A percentile compares a stretch with the other conserved stretches of the same genome.
Evolutionary conservation across 2,797 vertebrate species (phyloP).

Genomic region (Philypnodon macrostomus): DNA sequence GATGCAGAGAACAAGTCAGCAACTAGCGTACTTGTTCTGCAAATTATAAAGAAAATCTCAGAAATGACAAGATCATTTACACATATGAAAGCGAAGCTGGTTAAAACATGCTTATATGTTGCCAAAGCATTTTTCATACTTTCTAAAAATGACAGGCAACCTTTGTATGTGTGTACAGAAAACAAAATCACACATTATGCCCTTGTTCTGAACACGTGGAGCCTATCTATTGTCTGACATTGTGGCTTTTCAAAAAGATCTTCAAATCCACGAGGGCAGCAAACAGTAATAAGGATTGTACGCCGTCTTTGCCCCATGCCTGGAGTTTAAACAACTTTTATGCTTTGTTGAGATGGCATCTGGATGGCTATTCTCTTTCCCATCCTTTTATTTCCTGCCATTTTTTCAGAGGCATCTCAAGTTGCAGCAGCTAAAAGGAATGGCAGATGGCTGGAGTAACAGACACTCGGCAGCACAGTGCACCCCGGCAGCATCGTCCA

Average conservation of each 20-base stretch:
- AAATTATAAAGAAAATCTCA: constrained; percentile 17
- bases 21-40: constrained; percentile 10
- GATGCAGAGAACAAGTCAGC: constrained; percentile 11
- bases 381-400: constrained; percentile 75
- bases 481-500: constrained; percentile 71
- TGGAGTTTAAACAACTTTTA: constrained; percentile 77
- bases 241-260: constrained; percentile 38
- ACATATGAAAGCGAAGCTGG: constrained; percentile 39
- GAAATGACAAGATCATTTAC: constrained; percentile 42
- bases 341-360: constrained; percentile 79
- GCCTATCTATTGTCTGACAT: constrained; percentile 43
- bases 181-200: constrained; percentile 61
- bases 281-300: constrained; percentile 54
- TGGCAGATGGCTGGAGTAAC: constrained; percentile 84
- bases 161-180: constrained; percentile 36
- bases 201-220: constrained; percentile 54
- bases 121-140: constrained; percentile 14
- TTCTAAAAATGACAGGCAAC: constrained; percentile 31
- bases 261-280: constrained; percentile 44
- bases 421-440: constrained; percentile 79
- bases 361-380: constrained; percentile 80
- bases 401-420: constrained; percentile 69
- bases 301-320: constrained; percentile 39
- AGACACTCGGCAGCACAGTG: constrained; percentile 72
- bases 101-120: constrained; percentile 27